phyloP scores from a whole-genome alignment of 2,797 vertebrate species.

The Microcaecilia unicolor region DNA sequence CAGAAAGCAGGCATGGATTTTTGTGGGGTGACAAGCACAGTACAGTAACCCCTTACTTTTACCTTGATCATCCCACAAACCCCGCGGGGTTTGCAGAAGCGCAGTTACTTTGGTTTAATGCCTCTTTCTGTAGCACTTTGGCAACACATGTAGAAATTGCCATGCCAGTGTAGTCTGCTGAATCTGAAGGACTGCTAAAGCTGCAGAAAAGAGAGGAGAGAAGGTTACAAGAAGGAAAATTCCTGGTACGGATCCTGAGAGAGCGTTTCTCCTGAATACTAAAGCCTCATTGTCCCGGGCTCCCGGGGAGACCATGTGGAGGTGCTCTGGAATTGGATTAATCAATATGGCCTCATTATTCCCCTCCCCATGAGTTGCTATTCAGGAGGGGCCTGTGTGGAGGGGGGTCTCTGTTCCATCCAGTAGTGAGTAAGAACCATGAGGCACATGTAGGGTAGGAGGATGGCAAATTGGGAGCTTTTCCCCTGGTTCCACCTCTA shows the following conservation, averaged over 20 bases:
- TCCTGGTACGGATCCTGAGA: slow-evolving; percentile 30
- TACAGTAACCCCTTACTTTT: too few species aligned
- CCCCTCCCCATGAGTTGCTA: slow-evolving; percentile 27
- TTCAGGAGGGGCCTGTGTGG: slow-evolving; percentile 28
- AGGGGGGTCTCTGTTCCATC: not conserved
- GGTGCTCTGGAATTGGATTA: slow-evolving; percentile 43
- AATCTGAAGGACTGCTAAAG: too few species aligned
- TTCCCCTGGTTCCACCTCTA: not conserved
- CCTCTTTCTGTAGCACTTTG: too few species aligned
- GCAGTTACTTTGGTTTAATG: too few species aligned
- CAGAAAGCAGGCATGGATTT: too few species aligned
- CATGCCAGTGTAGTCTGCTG: slow-evolving; percentile 1
- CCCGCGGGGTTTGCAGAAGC: too few species aligned
- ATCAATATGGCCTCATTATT: slow-evolving; percentile 30
- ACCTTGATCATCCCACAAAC: too few species aligned
- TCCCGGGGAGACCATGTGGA: slow-evolving; percentile 46
- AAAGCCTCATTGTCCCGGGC: slow-evolving; percentile 43
- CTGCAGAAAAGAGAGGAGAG: not conserved
- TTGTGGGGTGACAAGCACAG: too few species aligned
- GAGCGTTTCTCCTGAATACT: slow-evolving; percentile 25
- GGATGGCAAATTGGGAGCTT: not conserved
- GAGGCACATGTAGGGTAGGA: slow-evolving; percentile 4
- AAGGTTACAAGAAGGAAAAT: slow-evolving; percentile 2
- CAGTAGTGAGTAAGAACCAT: too few species aligned
- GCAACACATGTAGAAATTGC: too few species aligned